Evolutionary conservation across 2,888 invertebrate genomes (phyloP), one percentile per base, ranked within the genome.

Genomic region (Lordiphosa fenestrarum): DNA sequence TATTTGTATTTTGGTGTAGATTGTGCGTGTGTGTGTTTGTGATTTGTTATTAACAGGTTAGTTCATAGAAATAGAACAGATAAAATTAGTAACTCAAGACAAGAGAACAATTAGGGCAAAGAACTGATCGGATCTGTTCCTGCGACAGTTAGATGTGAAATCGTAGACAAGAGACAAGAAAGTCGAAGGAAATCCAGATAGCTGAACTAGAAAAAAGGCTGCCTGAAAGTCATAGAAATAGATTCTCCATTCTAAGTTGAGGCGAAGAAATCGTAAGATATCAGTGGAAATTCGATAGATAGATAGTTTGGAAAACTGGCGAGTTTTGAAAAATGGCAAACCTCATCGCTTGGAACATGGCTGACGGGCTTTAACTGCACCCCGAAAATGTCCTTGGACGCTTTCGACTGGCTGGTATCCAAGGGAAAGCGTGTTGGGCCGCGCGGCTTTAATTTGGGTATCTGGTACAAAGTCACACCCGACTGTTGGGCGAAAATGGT

Each of bases 301-400:
- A 7, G 23, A 54, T n/a, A 35, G 25, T 9, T 33, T 10, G 7
- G 44, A n/a, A 13, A 48, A 40, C 48, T 38, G 13, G 13, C 12
- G 25, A 38, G 15, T 19, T 33, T 44, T 33, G 33, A 15, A 10
- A 39, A 49, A 44, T 46, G 41, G 68, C 77, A 66, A 84, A 87
- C 86, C 78, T 85, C 82, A 46, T 76, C 70, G 55, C 50, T 58
- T 57, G 63, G 46, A 38, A 49, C 55, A 57, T 69, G 66, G 48
- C 59, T 64, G 4, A 85, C 66, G 6, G 85, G 86, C 49, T 84
- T 82, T 37, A 88, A 72, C 69, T 90, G 91, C 25, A 91, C 90
- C 81, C 91, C 92, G 75, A 91, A 91, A 23, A 90, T 88, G 78
- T 90, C 90, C 66, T 89, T 82, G 67, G 90, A 89, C 66, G 89